A percentile compares a stretch with the other conserved stretches of the same genome.
Conservation (phyloP, 2,888 invertebrate genomes). For the Lochmaea capreae region DNA sequence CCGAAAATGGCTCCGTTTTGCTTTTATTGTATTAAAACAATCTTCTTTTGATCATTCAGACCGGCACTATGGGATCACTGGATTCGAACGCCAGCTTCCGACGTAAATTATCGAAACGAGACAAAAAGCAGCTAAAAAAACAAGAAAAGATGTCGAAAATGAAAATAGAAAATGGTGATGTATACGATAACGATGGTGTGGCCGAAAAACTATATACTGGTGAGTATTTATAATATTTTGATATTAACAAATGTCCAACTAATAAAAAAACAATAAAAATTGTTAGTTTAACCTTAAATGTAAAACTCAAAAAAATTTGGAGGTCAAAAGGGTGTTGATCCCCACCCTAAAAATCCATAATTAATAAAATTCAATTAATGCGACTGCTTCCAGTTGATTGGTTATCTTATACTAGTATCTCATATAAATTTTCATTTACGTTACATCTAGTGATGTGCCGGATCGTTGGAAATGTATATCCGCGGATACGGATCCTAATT, state of each 20-base stretch:
- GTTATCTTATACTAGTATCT: no score
- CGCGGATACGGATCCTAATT: no score
- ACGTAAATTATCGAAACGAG: slow-evolving; percentile 94
- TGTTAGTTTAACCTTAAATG: no score
- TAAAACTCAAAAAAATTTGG: neutral
- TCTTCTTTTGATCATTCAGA: slow-evolving; percentile 62
- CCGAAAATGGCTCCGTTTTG: neutral
- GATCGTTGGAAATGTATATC: no score
- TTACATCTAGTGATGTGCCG: no score
- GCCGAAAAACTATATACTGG: slow-evolving; percentile 93
- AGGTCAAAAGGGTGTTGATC: neutral
- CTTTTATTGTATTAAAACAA: neutral
- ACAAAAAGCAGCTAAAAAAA: slow-evolving; percentile 97
- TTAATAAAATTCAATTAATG: no score
- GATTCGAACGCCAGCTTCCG: slow-evolving; percentile 88
- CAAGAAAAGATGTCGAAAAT: slow-evolving; percentile 87
- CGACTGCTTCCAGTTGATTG: no score
- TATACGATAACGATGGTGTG: slow-evolving; percentile 79
- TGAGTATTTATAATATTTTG: slow-evolving; percentile 55
- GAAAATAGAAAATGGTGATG: slow-evolving; percentile 74
- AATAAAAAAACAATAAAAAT: neutral
- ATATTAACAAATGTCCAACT: neutral
- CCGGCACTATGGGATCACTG: slow-evolving; percentile 75
- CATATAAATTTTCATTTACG: no score
- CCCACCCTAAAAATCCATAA: no score